Percentiles rank a stretch among this genome's conserved stretches.
phyloP scores from a whole-genome alignment of 2,888 invertebrate species.

The Leptopilina syphax region DNA sequence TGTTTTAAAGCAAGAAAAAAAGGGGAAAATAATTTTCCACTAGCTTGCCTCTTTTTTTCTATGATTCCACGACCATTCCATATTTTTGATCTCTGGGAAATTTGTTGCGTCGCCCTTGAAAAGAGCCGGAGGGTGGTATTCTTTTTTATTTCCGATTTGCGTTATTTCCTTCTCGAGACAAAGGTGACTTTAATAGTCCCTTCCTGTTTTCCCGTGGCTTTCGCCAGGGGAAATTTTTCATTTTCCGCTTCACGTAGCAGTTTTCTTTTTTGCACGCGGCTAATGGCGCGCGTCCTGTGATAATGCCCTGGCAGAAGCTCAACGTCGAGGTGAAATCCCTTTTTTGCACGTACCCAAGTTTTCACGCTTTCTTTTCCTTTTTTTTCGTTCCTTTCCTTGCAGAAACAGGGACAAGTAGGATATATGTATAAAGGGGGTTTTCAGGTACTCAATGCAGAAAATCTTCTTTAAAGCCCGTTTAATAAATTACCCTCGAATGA shows the following conservation, averaged over 20 bases:
- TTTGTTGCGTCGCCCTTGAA: conserved; percentile 16
- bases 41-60: conserved; percentile 73
- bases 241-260: conserved; percentile 52
- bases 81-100: conserved; percentile 61
- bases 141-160: conserved; percentile 50
- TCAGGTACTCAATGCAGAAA: conserved; percentile 32
- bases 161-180: conserved; percentile 57
- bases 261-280: conserved; percentile 49
- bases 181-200: conserved; percentile 53
- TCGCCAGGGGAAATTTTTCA: conserved; percentile 55
- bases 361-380: conserved; percentile 26
- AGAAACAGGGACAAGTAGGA: background rate
- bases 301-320: conserved; percentile 46
- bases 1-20: too few species aligned
- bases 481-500: conserved; percentile 29
- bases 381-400: too few species aligned
- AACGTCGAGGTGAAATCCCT: conserved; percentile 39
- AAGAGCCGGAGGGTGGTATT: conserved; percentile 19
- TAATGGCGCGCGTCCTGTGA: conserved; percentile 58
- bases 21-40: conserved; percentile 39
- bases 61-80: conserved; percentile 77
- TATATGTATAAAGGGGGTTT: background rate
- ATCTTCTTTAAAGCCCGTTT: conserved; percentile 22
- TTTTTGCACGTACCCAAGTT: conserved; percentile 23
- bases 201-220: conserved; percentile 55